Conservation (phyloP, 2,113 vertebrate genomes). For the Opisthocomus hoazin region DNA sequence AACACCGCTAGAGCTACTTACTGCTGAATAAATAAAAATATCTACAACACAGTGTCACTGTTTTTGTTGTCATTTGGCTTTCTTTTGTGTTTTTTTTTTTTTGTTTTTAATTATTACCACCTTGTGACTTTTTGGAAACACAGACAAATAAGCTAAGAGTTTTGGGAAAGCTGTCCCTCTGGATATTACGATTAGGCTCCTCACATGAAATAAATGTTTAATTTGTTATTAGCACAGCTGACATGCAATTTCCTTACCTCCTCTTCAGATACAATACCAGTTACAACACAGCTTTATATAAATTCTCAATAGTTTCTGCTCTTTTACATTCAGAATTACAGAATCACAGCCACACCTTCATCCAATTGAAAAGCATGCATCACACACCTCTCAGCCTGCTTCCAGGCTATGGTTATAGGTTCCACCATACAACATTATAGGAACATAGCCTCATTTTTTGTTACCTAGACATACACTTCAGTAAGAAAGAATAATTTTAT, state of each 20-base stretch:
- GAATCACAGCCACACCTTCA: neutral
- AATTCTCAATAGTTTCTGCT: neutral
- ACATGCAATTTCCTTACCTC: neutral
- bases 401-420: too few species aligned
- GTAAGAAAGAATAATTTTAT: neutral
- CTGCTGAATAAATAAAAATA: neutral
- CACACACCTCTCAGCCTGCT: neutral
- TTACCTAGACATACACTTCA: neutral
- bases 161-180: neutral
- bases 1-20: neutral
- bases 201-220: neutral
- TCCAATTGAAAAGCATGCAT: neutral
- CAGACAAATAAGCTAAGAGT: neutral
- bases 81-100: neutral
- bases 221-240: neutral
- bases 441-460: neutral
- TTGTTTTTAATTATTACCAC: neutral
- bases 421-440: neutral
- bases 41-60: neutral
- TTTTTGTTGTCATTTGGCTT: neutral
- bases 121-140: neutral
- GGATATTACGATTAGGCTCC: neutral
- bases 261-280: neutral
- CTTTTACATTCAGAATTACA: neutral
- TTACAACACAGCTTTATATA: neutral